phyloP scores from a whole-genome alignment of 2,888 invertebrate genomes.

The Drosophila kuntzei region DNA sequence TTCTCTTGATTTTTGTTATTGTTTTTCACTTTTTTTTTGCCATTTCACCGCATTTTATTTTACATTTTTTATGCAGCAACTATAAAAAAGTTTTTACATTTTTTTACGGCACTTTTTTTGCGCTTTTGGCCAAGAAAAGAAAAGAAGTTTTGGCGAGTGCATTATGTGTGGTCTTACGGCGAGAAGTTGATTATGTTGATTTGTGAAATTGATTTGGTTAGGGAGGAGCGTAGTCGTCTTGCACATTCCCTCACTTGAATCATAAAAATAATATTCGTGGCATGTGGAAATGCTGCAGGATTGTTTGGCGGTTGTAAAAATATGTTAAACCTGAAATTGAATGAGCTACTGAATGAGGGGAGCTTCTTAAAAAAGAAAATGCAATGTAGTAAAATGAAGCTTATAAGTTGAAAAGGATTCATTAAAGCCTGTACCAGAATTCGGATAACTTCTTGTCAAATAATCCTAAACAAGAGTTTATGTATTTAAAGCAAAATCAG shows the following conservation, averaged over 20 bases:
- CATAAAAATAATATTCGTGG: slow-evolving; percentile 64
- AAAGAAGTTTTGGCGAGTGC: slow-evolving; percentile 72
- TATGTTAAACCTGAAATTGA: slow-evolving; percentile 51
- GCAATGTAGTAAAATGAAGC: background rate
- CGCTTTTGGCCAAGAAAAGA: slow-evolving; percentile 58
- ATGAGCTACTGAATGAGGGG: slow-evolving; percentile 19
- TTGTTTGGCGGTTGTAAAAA: slow-evolving; percentile 63
- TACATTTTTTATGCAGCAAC: slow-evolving; percentile 74
- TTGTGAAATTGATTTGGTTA: slow-evolving; percentile 75
- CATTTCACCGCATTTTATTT: slow-evolving; percentile 73
- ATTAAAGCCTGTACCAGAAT: background rate
- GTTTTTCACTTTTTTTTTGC: slow-evolving; percentile 53
- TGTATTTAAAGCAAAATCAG: background rate
- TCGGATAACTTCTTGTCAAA: background rate
- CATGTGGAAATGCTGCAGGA: slow-evolving; percentile 63
- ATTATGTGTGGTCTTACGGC: slow-evolving; percentile 75
- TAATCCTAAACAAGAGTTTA: background rate
- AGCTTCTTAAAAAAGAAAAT: background rate
- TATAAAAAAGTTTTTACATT: slow-evolving; percentile 81
- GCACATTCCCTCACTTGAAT: slow-evolving; percentile 25
- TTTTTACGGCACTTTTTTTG: slow-evolving; percentile 73
- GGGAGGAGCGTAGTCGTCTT: slow-evolving; percentile 16
- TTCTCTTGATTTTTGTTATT: slow-evolving; percentile 2
- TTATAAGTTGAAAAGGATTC: background rate
- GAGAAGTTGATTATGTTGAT: slow-evolving; percentile 81